phyloP scores from a whole-genome alignment of 1,140 invertebrate genomes.

The Macrosteles quadrilineatus region DNA sequence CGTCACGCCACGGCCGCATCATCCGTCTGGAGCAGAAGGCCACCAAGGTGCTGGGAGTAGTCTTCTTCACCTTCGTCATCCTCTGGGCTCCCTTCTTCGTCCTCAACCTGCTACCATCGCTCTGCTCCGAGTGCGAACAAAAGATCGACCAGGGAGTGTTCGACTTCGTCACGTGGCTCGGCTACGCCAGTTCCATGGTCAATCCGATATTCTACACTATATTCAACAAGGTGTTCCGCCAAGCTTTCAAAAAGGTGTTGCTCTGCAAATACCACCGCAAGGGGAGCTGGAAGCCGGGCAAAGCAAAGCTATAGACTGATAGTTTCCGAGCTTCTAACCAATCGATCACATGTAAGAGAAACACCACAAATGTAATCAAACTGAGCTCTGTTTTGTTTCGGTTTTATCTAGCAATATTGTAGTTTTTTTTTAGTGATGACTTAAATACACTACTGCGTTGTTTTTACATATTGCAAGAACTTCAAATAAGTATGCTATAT shows the following conservation, averaged over 20 bases:
- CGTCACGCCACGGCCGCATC: slow-evolving; percentile 76
- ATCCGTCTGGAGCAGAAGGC: slow-evolving; percentile 87
- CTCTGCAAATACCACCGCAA: slow-evolving; percentile 67
- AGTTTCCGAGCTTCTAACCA: no score
- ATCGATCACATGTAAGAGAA: no score
- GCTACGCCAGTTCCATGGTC: slow-evolving; percentile 90
- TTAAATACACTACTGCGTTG: no score
- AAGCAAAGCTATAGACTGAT: slow-evolving; percentile 24
- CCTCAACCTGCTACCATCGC: slow-evolving; percentile 76
- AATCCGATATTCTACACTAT: slow-evolving; percentile 95
- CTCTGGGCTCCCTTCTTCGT: slow-evolving; percentile 94
- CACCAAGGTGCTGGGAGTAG: slow-evolving; percentile 90
- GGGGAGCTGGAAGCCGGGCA: slow-evolving; percentile 44
- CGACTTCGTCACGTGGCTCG: slow-evolving; percentile 86
- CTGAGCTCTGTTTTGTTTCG: no score
- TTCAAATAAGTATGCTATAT: no score
- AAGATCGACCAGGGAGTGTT: slow-evolving; percentile 75
- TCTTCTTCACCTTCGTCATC: slow-evolving; percentile 92
- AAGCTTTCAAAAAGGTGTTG: slow-evolving; percentile 88
- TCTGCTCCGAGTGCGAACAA: slow-evolving; percentile 76
- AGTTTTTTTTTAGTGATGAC: no score
- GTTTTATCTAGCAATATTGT: no score
- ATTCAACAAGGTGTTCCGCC: slow-evolving; percentile 90
- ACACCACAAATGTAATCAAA: no score
- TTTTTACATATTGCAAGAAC: no score